A percentile compares a stretch with the other conserved stretches of the same genome.
Evolutionary conservation across 2,797 vertebrate genomes (phyloP).

Genomic region (Myripristis murdjan): DNA sequence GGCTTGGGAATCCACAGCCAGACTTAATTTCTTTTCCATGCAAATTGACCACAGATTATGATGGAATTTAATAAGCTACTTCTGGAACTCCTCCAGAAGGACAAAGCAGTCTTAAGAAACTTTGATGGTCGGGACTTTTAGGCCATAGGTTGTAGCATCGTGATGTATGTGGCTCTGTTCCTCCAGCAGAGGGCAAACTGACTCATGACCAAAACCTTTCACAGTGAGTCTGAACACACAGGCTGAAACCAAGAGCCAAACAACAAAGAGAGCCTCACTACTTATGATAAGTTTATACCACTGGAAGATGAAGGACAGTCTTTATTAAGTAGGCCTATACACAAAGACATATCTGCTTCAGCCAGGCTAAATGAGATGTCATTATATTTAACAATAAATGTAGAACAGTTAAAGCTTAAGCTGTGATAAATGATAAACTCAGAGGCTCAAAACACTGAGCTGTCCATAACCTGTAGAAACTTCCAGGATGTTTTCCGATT

Average conservation of each 20-base stretch:
- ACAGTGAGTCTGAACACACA: not conserved
- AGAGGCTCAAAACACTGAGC: not conserved
- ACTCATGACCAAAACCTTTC: slow-evolving; percentile 37
- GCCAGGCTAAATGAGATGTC: not conserved
- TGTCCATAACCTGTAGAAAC: no score
- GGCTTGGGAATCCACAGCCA: slow-evolving; percentile 50
- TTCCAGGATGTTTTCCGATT: no score
- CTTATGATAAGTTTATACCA: not conserved
- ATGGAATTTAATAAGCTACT: slow-evolving; percentile 56
- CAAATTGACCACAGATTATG: slow-evolving; percentile 70
- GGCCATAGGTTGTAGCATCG: slow-evolving; percentile 11
- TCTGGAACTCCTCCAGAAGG: slow-evolving; percentile 49
- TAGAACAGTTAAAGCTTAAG: not conserved
- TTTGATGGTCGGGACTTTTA: slow-evolving; percentile 28
- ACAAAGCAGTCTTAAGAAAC: slow-evolving; percentile 30
- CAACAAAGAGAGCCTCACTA: not conserved
- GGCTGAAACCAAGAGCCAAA: slow-evolving; percentile 2
- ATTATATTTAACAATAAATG: not conserved
- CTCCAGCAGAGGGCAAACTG: slow-evolving; percentile 82
- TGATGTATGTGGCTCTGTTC: slow-evolving; percentile 25
- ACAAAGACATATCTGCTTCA: slow-evolving; percentile 5
- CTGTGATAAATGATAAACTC: not conserved
- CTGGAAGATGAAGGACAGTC: slow-evolving; percentile 16
- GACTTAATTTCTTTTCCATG: slow-evolving; percentile 70
- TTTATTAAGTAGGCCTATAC: slow-evolving; percentile 19